Evolutionary conservation across 2,797 vertebrate genomes (phyloP), one percentile per base, ranked within the genome.

Genomic region (Varecia variegata): DNA sequence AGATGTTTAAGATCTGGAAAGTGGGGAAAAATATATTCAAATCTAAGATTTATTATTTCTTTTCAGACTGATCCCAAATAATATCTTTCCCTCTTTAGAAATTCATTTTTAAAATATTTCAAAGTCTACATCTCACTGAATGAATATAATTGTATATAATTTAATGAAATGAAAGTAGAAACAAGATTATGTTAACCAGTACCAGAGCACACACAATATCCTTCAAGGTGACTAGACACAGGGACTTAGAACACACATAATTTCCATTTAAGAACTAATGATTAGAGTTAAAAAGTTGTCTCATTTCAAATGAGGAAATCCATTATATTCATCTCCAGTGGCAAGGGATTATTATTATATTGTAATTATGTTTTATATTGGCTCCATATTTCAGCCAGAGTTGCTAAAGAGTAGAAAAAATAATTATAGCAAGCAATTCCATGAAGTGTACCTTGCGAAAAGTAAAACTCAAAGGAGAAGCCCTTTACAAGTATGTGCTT

Each of bases 371-470:
- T 71, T 95, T 97, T 95, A 87, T 90, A 94, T 84, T 76, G 54
- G 58, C 79, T 92, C 38, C n/a, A 35, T 97, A 96, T 95, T 98
- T 98, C 95, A 98, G n/a, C 54, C 32, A 65, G 68, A 67, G n/a
- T 79, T 97, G 81, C 91, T 96, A 73, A 92, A 97, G 65, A 88
- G 80, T 81, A 80, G 14, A 77, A n/a, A 58, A 97, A 96, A 94
- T 92, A 96, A 90, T 93, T 73, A 18, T 50, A 94, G 90, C 18
- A 40, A 95, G 60, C 87, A 68, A 73, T 94, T 56, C 79, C 62
- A 58, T 76, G 56, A 93, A 90, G 12, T 43, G 6, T 60, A 58
- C 7, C 12, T 68, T 15, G 10, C n/a, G 25, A 1, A 87, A 65
- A 20, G 21, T 10, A 80, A 82, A 71, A 76, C 7, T 83, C 15